Evolutionary conservation across 2,113 vertebrate genomes (phyloP).

Genomic region (Eurystomus gularis): DNA sequence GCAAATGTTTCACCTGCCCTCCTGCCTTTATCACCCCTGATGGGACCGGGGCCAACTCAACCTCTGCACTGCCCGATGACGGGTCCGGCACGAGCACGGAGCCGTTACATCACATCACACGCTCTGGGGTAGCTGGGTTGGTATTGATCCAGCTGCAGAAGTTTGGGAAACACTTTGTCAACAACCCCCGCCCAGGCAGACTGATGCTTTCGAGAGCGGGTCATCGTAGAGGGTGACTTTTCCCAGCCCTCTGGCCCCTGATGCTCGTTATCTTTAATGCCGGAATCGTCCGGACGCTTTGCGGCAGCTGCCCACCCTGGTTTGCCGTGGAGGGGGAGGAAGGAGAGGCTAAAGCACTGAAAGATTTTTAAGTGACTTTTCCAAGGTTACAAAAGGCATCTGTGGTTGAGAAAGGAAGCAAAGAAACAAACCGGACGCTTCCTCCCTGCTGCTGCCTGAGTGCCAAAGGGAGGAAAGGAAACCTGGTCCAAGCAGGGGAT

Average conservation of each 20-base stretch:
- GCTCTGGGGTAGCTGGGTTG: neutral
- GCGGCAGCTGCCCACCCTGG: neutral
- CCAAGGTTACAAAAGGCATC: constrained; percentile 40
- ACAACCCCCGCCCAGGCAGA: neutral
- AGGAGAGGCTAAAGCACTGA: neutral
- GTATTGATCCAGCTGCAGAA: constrained; percentile 26
- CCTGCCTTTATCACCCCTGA: neutral
- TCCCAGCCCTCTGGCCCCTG: neutral
- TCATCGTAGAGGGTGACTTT: neutral
- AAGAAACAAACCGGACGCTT: neutral
- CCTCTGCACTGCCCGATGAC: neutral
- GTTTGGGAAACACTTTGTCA: constrained; percentile 44
- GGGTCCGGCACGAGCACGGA: neutral
- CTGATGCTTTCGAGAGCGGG: neutral
- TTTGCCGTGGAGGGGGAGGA: neutral
- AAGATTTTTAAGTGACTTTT: constrained; percentile 12
- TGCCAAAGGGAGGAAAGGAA: neutral
- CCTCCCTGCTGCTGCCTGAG: neutral
- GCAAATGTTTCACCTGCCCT: neutral
- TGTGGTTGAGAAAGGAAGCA: neutral
- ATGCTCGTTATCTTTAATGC: neutral
- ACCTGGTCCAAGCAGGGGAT: neutral
- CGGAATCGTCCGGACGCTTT: neutral
- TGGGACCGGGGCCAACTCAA: neutral
- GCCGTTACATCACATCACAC: neutral